phyloP scores from a whole-genome alignment of 1,140 invertebrate species.

The Mercenaria mercenaria region DNA sequence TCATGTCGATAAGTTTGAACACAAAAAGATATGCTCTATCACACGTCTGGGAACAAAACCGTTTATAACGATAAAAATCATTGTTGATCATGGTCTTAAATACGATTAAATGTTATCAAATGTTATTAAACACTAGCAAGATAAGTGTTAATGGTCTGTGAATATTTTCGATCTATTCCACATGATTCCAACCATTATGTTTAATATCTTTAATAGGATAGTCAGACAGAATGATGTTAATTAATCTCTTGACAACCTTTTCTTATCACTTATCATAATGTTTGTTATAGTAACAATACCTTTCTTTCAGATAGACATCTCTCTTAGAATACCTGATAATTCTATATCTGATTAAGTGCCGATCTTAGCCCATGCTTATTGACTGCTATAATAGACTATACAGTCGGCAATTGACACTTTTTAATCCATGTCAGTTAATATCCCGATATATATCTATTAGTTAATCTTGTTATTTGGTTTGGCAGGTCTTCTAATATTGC shows the following conservation, averaged over 20 bases:
- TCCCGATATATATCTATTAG: conserved; percentile 2
- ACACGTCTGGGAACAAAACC: conserved; percentile 5
- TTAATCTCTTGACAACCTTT: not conserved
- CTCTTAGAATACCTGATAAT: not conserved
- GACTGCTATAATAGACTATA: not conserved
- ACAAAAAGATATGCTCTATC: conserved; percentile 18
- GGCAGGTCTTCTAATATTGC: not conserved
- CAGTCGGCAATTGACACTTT: conserved; percentile 40
- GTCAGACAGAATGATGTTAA: conserved; percentile 34
- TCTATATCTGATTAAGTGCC: conserved; percentile 1
- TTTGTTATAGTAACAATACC: conserved; percentile 11
- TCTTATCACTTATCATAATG: conserved; percentile 7
- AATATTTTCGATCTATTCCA: conserved; percentile 17
- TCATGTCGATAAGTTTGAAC: conserved; percentile 10
- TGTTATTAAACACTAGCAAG: conserved; percentile 34
- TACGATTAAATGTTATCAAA: conserved; percentile 29
- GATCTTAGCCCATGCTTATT: not conserved
- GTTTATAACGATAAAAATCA: not conserved
- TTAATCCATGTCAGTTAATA: conserved; percentile 34
- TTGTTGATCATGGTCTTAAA: not conserved
- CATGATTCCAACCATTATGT: conserved; percentile 1
- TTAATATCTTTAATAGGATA: not conserved
- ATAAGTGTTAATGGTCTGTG: conserved; percentile 52
- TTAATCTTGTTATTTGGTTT: conserved; percentile 8
- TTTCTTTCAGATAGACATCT: not conserved